phyloP scores from a whole-genome alignment of 2,888 invertebrate genomes.

The Meta bourneti region DNA sequence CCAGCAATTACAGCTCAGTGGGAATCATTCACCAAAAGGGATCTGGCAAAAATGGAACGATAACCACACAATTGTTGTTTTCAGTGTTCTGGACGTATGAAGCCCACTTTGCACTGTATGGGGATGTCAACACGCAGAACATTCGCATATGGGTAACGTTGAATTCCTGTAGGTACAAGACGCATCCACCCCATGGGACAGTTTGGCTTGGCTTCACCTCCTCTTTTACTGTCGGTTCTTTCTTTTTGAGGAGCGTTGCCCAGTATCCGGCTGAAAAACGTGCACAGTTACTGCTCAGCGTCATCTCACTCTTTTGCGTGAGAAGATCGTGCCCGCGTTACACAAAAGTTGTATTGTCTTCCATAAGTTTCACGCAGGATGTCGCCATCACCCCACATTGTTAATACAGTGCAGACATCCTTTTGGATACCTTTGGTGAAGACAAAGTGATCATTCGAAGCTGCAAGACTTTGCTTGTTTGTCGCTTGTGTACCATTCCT shows the following conservation, averaged over 20 bases:
- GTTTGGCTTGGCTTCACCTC: slow-evolving; percentile 18
- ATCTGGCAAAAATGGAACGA: slow-evolving; percentile 3
- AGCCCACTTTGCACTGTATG: slow-evolving; percentile 18
- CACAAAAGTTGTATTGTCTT: background rate
- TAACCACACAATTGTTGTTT: background rate
- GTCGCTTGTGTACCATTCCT: no score
- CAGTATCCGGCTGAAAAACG: background rate
- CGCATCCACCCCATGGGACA: background rate
- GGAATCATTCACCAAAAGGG: background rate
- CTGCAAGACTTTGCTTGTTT: no score
- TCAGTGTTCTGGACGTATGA: background rate
- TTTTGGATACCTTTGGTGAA: no score
- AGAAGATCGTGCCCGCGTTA: background rate
- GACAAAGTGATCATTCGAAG: no score
- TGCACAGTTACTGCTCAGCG: background rate
- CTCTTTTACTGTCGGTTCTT: slow-evolving; percentile 17
- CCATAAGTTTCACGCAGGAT: background rate
- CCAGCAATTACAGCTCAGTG: background rate
- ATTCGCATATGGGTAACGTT: background rate
- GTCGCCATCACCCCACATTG: background rate
- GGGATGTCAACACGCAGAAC: slow-evolving; percentile 1
- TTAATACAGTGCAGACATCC: background rate
- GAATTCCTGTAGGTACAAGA: slow-evolving; percentile 7
- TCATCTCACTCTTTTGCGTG: background rate
- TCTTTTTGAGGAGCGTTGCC: slow-evolving; percentile 10